Evolutionary conservation across 2,797 vertebrate genomes (phyloP).

Genomic region (Pipistrellus nathusii): DNA sequence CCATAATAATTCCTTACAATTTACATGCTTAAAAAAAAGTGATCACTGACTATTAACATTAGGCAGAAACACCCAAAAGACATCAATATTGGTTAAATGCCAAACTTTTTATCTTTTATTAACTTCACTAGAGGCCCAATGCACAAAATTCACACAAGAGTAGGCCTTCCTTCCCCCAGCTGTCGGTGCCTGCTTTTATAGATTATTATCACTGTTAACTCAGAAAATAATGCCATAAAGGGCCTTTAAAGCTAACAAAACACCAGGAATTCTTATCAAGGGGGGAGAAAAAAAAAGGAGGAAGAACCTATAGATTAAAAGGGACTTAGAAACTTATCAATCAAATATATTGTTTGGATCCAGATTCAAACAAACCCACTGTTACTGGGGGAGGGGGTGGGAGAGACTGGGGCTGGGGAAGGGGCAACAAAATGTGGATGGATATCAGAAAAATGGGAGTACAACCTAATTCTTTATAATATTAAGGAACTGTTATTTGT

Average conservation of each 20-base stretch:
- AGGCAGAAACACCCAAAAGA: neutral
- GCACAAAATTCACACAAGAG: too few species aligned
- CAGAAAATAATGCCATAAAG: neutral
- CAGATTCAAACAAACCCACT: neutral
- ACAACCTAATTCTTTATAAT: neutral
- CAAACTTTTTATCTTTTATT: neutral
- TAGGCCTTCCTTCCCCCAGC: too few species aligned
- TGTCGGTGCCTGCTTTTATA: too few species aligned
- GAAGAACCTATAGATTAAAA: neutral
- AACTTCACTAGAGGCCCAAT: neutral
- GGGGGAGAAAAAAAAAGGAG: neutral
- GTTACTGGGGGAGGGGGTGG: rapidly evolving
- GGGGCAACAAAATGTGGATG: neutral
- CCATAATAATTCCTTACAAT: neutral
- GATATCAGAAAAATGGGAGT: neutral
- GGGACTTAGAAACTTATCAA: neutral
- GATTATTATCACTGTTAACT: neutral
- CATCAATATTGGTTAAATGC: neutral
- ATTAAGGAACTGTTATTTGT: neutral
- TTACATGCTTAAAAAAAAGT: neutral
- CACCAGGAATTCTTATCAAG: neutral
- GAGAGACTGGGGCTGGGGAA: rapidly evolving
- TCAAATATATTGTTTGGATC: neutral
- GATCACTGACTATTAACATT: neutral
- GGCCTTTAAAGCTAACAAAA: neutral